Evolutionary conservation across 2,113 vertebrate genomes (phyloP).

Genomic region (Prietella phreatophila): DNA sequence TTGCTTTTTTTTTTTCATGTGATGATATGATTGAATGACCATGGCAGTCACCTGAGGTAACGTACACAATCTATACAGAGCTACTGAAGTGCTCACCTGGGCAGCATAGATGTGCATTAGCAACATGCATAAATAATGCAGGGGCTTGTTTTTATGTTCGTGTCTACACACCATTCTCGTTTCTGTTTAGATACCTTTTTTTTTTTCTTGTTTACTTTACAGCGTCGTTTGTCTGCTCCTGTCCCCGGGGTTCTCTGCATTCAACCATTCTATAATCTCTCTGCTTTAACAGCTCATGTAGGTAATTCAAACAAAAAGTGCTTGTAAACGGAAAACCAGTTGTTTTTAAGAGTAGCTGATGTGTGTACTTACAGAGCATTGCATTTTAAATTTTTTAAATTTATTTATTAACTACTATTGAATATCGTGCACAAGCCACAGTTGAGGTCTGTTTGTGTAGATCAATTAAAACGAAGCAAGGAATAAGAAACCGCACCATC

Average conservation of each 20-base stretch:
- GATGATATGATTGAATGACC: neutral
- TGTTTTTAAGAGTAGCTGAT: neutral
- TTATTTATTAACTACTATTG: neutral
- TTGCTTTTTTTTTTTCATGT: neutral
- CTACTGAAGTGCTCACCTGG: neutral
- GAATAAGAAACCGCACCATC: neutral
- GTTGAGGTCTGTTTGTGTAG: neutral
- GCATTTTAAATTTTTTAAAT: too few species aligned
- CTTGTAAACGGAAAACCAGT: neutral
- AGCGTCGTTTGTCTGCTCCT: neutral
- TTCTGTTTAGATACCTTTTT: neutral
- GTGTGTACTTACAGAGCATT: neutral
- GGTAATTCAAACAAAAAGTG: neutral
- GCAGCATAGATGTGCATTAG: neutral
- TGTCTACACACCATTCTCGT: neutral
- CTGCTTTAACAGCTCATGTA: neutral
- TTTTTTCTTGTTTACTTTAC: neutral
- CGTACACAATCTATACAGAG: neutral
- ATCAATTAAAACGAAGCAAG: neutral
- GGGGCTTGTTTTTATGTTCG: neutral
- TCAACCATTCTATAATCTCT: neutral
- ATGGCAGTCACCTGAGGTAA: neutral
- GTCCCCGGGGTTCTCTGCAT: neutral
- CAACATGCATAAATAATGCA: conserved; percentile 3
- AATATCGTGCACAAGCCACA: neutral